Evolutionary conservation across 2,797 vertebrate genomes (phyloP).

Genomic region (Danio albolineatus): DNA sequence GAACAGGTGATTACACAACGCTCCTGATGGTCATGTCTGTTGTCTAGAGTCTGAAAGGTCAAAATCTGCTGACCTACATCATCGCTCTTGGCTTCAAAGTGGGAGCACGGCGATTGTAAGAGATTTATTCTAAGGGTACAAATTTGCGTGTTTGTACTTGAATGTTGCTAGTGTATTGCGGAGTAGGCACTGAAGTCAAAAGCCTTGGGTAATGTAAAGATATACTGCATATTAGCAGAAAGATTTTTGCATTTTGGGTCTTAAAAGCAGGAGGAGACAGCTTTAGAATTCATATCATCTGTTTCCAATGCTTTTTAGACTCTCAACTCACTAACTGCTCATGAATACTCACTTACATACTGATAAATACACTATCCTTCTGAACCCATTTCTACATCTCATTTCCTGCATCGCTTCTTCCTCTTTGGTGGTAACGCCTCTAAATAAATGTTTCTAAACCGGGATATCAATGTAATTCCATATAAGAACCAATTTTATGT

Average conservation of each 20-base stretch:
- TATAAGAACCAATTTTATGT: no score
- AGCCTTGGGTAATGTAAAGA: slow-evolving; percentile 27
- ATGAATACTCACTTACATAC: not conserved
- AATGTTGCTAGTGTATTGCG: not conserved
- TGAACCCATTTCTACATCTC: not conserved
- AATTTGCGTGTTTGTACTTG: not conserved
- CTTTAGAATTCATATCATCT: slow-evolving; percentile 14
- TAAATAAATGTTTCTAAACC: no score
- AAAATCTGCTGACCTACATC: not conserved
- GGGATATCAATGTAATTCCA: no score
- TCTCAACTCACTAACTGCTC: not conserved
- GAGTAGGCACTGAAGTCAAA: slow-evolving; percentile 9
- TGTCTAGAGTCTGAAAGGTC: slow-evolving; percentile 17
- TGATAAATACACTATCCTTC: not conserved
- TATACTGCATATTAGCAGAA: slow-evolving; percentile 39
- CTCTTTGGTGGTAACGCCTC: no score
- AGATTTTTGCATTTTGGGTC: slow-evolving; percentile 29
- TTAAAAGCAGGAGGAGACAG: not conserved
- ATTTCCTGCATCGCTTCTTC: no score
- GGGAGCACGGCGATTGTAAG: not conserved
- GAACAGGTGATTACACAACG: slow-evolving; percentile 25
- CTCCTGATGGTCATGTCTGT: slow-evolving; percentile 8
- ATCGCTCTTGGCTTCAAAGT: not conserved
- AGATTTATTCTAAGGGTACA: slow-evolving; percentile 14
- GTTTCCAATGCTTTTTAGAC: not conserved